Percentiles rank a stretch among this genome's conserved stretches.
phyloP scores from a whole-genome alignment of 2,888 invertebrate genomes.

The Unio delphinus region DNA sequence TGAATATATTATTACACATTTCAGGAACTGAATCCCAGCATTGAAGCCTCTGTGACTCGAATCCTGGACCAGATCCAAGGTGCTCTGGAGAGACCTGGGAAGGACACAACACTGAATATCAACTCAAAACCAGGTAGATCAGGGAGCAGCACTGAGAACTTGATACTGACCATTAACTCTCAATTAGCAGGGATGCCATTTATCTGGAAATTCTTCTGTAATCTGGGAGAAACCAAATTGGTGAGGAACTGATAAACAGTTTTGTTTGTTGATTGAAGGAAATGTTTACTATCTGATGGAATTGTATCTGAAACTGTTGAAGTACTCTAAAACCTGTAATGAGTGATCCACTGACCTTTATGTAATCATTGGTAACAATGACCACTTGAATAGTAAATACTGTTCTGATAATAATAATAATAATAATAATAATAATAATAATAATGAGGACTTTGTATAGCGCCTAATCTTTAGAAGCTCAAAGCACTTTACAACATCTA shows the following conservation, averaged over 20 bases:
- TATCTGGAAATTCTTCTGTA: conserved; percentile 56
- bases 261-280: background rate
- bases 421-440: too few species aligned
- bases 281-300: background rate
- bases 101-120: conserved; percentile 30
- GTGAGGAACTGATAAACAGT: conserved; percentile 25
- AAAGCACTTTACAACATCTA: too few species aligned
- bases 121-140: background rate
- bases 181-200: conserved; percentile 63
- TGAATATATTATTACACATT: conserved; percentile 2
- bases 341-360: too few species aligned
- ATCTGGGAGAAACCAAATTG: conserved; percentile 44
- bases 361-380: too few species aligned
- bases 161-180: conserved; percentile 50
- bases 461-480: too few species aligned
- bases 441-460: too few species aligned
- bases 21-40: conserved; percentile 62
- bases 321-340: background rate
- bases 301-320: too few species aligned
- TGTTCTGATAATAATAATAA: too few species aligned
- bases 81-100: conserved; percentile 47
- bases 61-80: conserved; percentile 58
- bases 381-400: too few species aligned
- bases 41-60: conserved; percentile 58
- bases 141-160: conserved; percentile 17